Base-by-base conservation (phyloP, 2,888 invertebrate species). In the Corbicula japonica region DNA sequence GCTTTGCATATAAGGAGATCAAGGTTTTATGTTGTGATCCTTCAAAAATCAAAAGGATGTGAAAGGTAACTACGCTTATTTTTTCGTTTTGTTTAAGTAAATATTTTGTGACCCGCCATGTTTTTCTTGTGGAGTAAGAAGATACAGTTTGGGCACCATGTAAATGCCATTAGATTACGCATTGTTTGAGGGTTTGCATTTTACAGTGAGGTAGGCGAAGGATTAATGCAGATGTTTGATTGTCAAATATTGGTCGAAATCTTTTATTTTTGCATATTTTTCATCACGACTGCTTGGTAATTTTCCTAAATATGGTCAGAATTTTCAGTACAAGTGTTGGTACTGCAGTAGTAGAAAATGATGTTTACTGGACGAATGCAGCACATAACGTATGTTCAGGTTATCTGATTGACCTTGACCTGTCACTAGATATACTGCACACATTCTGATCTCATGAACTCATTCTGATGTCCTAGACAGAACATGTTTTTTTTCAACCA, bases 41-140 rank as follows among this genome's bases (percentile, higher is more conserved):
- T 63, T 21, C 28, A 41, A 41, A 46, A 44, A 56, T 71, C 30
- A 63, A 62, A 46, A 60, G 35, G 60, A 79, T 76, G 74, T 73
- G 56, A 63, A 21, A 56, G 76, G 79, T 83, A 75, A 58, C 50
- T 52, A 62, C 35, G 46, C 46, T 74, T 83, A 83, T 83, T 83
- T 83, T 70, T 76, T 32, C 50, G 68, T 70, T 79, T 76, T 76
- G 76, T 79, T 70, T 65, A 76, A 76, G 73, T 70, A 72, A 76
- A 78, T 82, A 72, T 65, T 65, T 62, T 56, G 56, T 74, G 83
- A 78, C 83, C 83, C 83, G 83, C 83, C 83, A 83, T 83, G 83
- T 83, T 83, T 79, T 71, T 79, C 72, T 58, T 54, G 50, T 44
- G n/a, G 35, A 65, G 65, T 65, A 52, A 63, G n/a, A 65, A 65